These are phyloP conservation scores for Micrasema longulum DNA, from an alignment of 1,140 invertebrate species.

Conservation along the genomic window DNA sequence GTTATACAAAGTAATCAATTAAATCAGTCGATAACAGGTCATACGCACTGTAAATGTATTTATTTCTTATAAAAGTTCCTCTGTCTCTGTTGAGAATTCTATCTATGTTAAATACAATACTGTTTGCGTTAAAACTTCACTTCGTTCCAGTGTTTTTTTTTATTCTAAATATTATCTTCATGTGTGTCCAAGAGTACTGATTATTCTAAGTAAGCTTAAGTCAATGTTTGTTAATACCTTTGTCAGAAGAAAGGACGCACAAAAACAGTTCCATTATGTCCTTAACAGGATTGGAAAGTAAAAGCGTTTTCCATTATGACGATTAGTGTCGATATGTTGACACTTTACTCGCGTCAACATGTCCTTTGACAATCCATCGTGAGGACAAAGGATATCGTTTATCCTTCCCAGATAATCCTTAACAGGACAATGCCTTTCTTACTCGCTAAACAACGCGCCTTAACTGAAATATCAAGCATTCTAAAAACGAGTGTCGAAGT, in stretches of 20 bases:
- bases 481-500: conserved; percentile 4
- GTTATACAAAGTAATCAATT: no score
- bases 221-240: conserved; percentile 1
- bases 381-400: conserved; percentile 2
- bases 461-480: conserved; percentile 35
- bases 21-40: no score
- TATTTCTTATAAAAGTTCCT: no score
- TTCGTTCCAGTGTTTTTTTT: no score
- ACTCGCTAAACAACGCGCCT: conserved; percentile 21
- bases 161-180: not conserved
- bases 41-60: no score
- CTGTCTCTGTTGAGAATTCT: no score
- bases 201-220: not conserved
- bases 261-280: not conserved
- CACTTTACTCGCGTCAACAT: conserved; percentile 22
- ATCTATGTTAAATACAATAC: no score
- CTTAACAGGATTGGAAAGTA: conserved; percentile 30
- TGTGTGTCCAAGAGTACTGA: conserved; percentile 7
- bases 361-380: not conserved
- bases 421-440: not conserved
- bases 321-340: conserved; percentile 26
- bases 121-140: no score
- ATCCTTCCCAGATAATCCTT: conserved; percentile 24
- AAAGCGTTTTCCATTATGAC: conserved; percentile 27
- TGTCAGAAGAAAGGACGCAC: conserved; percentile 9